phyloP scores from a whole-genome alignment of 2,113 vertebrate genomes.

The Peromyscus polionotus region DNA sequence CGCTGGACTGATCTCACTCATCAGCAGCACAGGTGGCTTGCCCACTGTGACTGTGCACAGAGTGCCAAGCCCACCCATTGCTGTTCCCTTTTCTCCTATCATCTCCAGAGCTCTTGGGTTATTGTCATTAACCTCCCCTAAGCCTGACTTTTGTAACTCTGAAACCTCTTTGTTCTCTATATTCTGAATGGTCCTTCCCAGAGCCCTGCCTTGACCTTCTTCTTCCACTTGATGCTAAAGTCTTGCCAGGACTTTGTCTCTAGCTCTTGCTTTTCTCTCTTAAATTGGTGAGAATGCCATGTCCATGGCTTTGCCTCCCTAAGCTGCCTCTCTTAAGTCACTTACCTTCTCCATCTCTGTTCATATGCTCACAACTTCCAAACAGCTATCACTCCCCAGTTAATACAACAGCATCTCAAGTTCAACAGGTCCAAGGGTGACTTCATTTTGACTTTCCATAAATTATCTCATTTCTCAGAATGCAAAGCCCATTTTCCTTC shows the following conservation, averaged over 20 bases:
- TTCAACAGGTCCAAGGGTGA: background rate
- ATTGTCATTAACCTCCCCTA: background rate
- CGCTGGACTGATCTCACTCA: background rate
- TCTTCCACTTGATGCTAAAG: background rate
- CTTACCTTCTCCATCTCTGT: background rate
- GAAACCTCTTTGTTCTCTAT: background rate
- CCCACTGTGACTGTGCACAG: background rate
- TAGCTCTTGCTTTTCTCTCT: background rate
- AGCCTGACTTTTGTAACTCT: background rate
- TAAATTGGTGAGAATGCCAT: background rate
- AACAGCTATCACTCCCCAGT: background rate
- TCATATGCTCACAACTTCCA: background rate
- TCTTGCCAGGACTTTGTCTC: constrained; percentile 2
- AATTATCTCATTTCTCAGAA: constrained; percentile 12
- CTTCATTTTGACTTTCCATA: background rate
- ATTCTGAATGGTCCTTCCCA: constrained; percentile 8
- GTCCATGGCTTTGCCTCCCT: background rate
- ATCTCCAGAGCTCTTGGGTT: background rate
- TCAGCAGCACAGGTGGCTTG: background rate
- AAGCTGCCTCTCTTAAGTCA: background rate
- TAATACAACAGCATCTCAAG: constrained; percentile 25
- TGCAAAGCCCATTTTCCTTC: background rate
- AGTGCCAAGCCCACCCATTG: background rate
- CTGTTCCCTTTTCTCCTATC: background rate
- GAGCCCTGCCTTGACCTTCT: constrained; percentile 9